phyloP scores from a whole-genome alignment of 2,888 invertebrate genomes.

The Lepidonotus clava region DNA sequence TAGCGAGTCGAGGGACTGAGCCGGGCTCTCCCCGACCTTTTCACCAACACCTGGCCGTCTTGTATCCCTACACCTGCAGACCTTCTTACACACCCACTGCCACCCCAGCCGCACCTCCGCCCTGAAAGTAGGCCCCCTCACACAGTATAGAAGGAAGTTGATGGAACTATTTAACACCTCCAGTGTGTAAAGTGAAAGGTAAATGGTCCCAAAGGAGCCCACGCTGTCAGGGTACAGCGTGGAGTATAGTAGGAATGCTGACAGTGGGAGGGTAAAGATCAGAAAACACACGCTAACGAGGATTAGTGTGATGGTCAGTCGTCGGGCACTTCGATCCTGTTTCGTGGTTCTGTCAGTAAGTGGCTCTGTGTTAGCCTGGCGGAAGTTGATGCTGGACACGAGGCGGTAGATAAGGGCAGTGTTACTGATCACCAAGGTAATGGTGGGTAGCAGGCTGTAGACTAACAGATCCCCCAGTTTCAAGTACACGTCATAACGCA shows the following conservation, averaged over 20 bases:
- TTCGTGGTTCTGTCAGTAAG: background rate
- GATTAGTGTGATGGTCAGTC: conserved; percentile 33
- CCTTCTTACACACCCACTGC: too few relatives aligned
- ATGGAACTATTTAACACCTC: conserved; percentile 21
- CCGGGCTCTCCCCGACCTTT: too few relatives aligned
- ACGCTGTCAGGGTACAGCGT: background rate
- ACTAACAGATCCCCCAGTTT: background rate
- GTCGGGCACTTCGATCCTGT: background rate
- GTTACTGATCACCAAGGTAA: background rate
- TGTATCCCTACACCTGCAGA: too few relatives aligned
- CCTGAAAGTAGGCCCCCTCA: conserved; percentile 12
- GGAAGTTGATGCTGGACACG: background rate
- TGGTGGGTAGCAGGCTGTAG: conserved; percentile 21
- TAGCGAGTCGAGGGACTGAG: too few relatives aligned
- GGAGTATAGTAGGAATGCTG: conserved; percentile 1
- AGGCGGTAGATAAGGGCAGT: background rate
- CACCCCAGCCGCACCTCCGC: background rate
- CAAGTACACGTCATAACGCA: background rate
- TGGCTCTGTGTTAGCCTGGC: background rate
- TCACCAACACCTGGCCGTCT: too few relatives aligned
- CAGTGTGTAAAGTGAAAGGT: conserved; percentile 7
- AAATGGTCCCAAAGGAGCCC: background rate
- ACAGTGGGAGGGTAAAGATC: conserved; percentile 21
- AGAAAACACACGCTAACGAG: conserved; percentile 21
- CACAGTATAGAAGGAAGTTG: conserved; percentile 40